Evolutionary conservation across 2,888 invertebrate species (phyloP).

Genomic region (Argyresthia goedartella): DNA sequence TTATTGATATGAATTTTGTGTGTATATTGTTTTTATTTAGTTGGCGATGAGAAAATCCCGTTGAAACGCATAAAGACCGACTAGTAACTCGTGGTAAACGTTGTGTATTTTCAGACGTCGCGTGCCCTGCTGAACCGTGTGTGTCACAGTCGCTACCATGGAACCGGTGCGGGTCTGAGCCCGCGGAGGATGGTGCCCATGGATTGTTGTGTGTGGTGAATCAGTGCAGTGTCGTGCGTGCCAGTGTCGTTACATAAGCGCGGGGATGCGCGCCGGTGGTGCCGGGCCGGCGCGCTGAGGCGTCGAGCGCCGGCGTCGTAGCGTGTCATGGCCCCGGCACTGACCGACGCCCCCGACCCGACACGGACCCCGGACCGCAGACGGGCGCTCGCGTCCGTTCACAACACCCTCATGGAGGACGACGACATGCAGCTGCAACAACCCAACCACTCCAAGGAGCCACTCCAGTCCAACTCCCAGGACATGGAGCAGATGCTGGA

Average conservation of each 20-base stretch:
- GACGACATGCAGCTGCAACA: slow-evolving; percentile 71
- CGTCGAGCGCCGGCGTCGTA: slow-evolving; percentile 45
- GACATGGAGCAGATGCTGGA: slow-evolving; percentile 79
- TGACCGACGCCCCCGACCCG: slow-evolving; percentile 76
- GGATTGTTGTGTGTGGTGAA: slow-evolving; percentile 6
- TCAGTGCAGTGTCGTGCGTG: slow-evolving; percentile 36
- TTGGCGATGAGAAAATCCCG: slow-evolving; percentile 17
- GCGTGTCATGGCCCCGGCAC: slow-evolving; percentile 94
- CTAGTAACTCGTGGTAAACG: slow-evolving; percentile 44
- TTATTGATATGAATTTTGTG: slow-evolving; percentile 21
- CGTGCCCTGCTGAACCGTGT: slow-evolving; percentile 39
- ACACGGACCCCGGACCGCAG: slow-evolving; percentile 34
- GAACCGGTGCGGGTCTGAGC: slow-evolving; percentile 54
- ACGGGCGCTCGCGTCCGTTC: slow-evolving; percentile 64
- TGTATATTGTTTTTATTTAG: slow-evolving; percentile 16
- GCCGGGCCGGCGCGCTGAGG: slow-evolving; percentile 36
- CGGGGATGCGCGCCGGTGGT: slow-evolving; percentile 41
- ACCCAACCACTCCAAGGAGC: slow-evolving; percentile 40
- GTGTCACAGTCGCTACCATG: slow-evolving; percentile 31
- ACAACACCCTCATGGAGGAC: slow-evolving; percentile 71
- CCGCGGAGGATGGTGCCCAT: slow-evolving; percentile 23
- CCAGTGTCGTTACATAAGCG: slow-evolving; percentile 51
- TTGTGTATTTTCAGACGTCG: slow-evolving; percentile 54
- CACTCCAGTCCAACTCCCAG: slow-evolving; percentile 66
- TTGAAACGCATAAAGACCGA: slow-evolving; percentile 38